A percentile compares a stretch with the other conserved stretches of the same genome.
Conservation (phyloP, 2,797 vertebrate species). For the Aeoliscus strigatus region DNA sequence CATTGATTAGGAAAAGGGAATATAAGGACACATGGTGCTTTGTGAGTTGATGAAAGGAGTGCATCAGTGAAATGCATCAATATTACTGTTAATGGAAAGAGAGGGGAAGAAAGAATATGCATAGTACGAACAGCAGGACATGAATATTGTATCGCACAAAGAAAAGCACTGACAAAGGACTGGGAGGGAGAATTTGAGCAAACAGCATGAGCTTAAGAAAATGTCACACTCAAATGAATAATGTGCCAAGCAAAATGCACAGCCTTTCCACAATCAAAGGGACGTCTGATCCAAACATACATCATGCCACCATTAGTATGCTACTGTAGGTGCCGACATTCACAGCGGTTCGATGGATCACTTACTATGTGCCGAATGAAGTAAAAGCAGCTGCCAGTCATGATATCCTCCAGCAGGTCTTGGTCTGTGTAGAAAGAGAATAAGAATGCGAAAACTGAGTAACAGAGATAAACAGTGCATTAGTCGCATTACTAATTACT, state of each 20-base stretch:
- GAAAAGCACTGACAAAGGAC: slow-evolving; percentile 3
- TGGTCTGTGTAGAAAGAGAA: slow-evolving; percentile 76
- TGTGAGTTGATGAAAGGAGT: slow-evolving; percentile 44
- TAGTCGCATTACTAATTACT: slow-evolving; percentile 27
- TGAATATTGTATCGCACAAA: slow-evolving; percentile 20
- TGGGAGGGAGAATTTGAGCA: slow-evolving; percentile 5
- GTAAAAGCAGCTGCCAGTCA: slow-evolving; percentile 81
- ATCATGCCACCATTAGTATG: too few relatives aligned
- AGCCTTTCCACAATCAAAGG: slow-evolving; percentile 3
- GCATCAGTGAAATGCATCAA: slow-evolving; percentile 33
- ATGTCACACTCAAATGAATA: slow-evolving; percentile 6
- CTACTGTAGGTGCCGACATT: too few relatives aligned
- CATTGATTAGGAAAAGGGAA: slow-evolving; percentile 40
- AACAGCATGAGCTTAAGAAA: slow-evolving; percentile 13
- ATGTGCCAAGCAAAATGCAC: slow-evolving; percentile 4
- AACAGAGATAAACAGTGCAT: too few relatives aligned
- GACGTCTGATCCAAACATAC: neutral
- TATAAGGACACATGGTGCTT: slow-evolving; percentile 30
- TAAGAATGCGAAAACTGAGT: slow-evolving; percentile 1
- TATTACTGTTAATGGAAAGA: slow-evolving; percentile 36
- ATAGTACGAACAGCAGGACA: slow-evolving; percentile 15
- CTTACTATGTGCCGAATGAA: slow-evolving; percentile 80
- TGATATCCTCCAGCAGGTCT: slow-evolving; percentile 84
- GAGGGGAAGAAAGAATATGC: slow-evolving; percentile 29
- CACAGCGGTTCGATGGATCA: slow-evolving; percentile 26